phyloP scores from a whole-genome alignment of 1,140 invertebrate species.

The Caerostris darwini region DNA sequence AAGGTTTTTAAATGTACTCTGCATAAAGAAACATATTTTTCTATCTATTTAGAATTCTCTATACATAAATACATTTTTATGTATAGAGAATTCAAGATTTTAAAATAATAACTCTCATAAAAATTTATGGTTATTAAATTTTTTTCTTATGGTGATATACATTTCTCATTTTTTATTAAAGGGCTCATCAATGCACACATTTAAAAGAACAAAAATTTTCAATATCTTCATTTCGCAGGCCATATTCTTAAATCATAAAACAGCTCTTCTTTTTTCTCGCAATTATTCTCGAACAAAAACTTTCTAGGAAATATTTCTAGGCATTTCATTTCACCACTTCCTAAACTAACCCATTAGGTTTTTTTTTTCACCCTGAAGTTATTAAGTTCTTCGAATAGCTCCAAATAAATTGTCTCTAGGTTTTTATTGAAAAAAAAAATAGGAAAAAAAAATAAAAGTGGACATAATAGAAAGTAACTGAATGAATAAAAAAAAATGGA shows the following conservation, averaged over 20 bases:
- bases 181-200: neutral
- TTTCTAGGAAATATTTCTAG: neutral
- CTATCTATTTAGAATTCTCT: neutral
- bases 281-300: neutral
- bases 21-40: neutral
- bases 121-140: neutral
- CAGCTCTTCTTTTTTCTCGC: neutral
- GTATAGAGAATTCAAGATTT: too few relatives aligned
- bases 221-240: neutral
- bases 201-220: neutral
- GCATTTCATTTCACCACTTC: neutral
- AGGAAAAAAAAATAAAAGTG: neutral
- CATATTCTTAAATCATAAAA: neutral
- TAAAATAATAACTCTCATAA: neutral
- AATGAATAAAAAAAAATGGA: neutral
- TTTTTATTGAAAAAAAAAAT: neutral
- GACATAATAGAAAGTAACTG: neutral
- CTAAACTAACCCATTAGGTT: neutral
- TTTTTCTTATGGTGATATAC: neutral
- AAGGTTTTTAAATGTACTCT: too few relatives aligned
- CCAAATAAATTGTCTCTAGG: neutral
- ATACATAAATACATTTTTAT: neutral
- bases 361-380: neutral
- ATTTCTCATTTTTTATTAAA: neutral
- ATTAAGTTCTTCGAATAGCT: neutral